Base-by-base conservation (phyloP, 2,113 vertebrate genomes). In the Leptosomus discolor region DNA sequence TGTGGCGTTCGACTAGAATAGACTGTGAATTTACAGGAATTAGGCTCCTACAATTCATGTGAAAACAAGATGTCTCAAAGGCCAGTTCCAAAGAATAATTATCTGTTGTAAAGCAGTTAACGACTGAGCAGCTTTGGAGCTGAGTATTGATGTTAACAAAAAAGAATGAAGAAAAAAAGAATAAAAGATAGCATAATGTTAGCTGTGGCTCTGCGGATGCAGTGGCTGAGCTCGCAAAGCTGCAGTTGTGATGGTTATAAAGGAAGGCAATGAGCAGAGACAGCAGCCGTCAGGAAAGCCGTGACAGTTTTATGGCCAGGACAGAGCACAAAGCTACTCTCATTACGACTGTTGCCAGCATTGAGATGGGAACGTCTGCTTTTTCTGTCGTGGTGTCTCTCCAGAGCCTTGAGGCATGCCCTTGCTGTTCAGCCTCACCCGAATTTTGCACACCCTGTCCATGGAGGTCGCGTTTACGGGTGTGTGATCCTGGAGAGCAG, bases 261-360 rank as follows among this genome's bases (percentile, higher is more conserved):
- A 60, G 24, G 20, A 41, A 63, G 45, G 18, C 48, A 29, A 54
- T 13, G 41, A 71, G 37, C 36, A 36, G 76, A 63, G 58, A 48
- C 26, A 27, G 41, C 43, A 56, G 30, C 27, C 2, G 0, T n/a
- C 61, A 36, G 36, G 58, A 39, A 65, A 50, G 24, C 29, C 1
- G 2, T 30, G 15, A 45, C 29, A 51, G 29, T n/a, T 75, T 78
- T 41, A 45, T 15, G 18, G 60, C 61, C 11, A 61, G 56, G 34
- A 37, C 19, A 32, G 22, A 48, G 57, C 26, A 27, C n/a, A 65
- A 13, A 65, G 36, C 26, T 56, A 8, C 36, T 69, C 48, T 68
- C 18, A 0, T 37, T 63, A 76, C 1, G n/a, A 75, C 48, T n/a
- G 2, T 53, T 76, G 45, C 32, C 1, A 9, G 15, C 9, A 1